These are phyloP conservation scores for Elaeidobius kamerunicus DNA, from an alignment of 2,888 invertebrate species.

Conservation along the genomic window DNA sequence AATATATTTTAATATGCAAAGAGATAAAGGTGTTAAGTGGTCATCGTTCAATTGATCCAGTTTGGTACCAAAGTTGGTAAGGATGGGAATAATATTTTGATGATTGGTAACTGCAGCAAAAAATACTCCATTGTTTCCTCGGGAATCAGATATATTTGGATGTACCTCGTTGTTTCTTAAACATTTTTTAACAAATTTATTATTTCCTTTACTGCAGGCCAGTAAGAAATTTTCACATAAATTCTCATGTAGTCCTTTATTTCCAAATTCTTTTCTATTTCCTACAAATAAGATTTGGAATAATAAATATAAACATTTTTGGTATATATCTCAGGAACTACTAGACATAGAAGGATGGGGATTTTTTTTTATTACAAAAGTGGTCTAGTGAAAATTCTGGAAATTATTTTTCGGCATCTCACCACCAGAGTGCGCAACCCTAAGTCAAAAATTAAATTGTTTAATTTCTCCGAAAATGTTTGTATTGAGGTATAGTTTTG, in stretches of 20 bases:
- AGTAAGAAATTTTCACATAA: conserved; percentile 42
- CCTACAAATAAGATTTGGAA: conserved; percentile 31
- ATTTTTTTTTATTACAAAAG: no score
- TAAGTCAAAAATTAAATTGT: no score
- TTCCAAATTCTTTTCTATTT: conserved; percentile 38
- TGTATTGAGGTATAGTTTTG: no score
- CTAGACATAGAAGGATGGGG: no score
- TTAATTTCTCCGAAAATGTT: no score
- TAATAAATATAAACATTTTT: not conserved
- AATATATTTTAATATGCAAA: conserved; percentile 49
- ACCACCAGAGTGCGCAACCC: no score
- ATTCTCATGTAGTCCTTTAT: conserved; percentile 41
- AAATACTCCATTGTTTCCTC: conserved; percentile 56
- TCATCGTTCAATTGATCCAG: conserved; percentile 55
- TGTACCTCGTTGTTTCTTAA: conserved; percentile 47
- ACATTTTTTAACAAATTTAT: conserved; percentile 44
- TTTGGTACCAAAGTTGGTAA: conserved; percentile 54
- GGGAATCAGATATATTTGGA: conserved; percentile 53
- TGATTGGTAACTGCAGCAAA: conserved; percentile 54
- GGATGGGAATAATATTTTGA: conserved; percentile 47
- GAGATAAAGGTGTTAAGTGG: conserved; percentile 53
- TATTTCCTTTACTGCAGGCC: conserved; percentile 39
- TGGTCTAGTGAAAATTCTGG: no score
- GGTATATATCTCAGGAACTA: no score
- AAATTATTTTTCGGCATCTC: no score